Evolutionary conservation across 2,797 vertebrate genomes (phyloP).

Genomic region (Huso huso): DNA sequence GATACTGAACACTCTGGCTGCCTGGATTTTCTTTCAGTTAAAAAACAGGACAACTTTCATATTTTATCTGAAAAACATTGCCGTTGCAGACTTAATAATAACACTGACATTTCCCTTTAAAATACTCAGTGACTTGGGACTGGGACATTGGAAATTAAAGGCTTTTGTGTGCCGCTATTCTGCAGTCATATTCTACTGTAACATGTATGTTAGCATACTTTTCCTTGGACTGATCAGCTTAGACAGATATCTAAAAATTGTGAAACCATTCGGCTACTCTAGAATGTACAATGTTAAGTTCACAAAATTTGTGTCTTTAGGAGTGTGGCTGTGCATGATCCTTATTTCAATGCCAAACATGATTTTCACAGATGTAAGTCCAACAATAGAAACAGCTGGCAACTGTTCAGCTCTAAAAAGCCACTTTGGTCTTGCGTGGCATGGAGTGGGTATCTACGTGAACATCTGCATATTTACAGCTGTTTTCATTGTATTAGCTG

Average conservation of each 20-base stretch:
- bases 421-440: slow-evolving; percentile 51
- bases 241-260: slow-evolving; percentile 78
- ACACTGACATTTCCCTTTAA: slow-evolving; percentile 61
- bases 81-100: slow-evolving; percentile 75
- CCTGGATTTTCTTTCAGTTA: slow-evolving; percentile 76
- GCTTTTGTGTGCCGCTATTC: slow-evolving; percentile 59
- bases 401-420: slow-evolving; percentile 64
- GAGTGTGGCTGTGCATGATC: slow-evolving; percentile 58
- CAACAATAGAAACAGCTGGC: slow-evolving; percentile 27
- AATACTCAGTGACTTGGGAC: slow-evolving; percentile 53
- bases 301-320: slow-evolving; percentile 48
- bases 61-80: slow-evolving; percentile 80
- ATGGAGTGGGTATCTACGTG: slow-evolving; percentile 48
- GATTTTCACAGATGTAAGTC: slow-evolving; percentile 57
- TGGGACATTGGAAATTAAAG: slow-evolving; percentile 47
- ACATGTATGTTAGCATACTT: slow-evolving; percentile 70
- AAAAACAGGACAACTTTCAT: slow-evolving; percentile 72
- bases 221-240: slow-evolving; percentile 77
- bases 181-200: slow-evolving; percentile 58
- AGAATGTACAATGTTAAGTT: slow-evolving; percentile 62
- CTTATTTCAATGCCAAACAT: slow-evolving; percentile 61
- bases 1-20: slow-evolving; percentile 62
- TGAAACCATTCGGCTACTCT: slow-evolving; percentile 63
- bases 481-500: slow-evolving; percentile 56
- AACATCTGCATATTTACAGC: slow-evolving; percentile 58